Percentiles rank a stretch among this genome's conserved stretches.
phyloP scores from a whole-genome alignment of 2,888 invertebrate species.

The Bombyx huttoni region DNA sequence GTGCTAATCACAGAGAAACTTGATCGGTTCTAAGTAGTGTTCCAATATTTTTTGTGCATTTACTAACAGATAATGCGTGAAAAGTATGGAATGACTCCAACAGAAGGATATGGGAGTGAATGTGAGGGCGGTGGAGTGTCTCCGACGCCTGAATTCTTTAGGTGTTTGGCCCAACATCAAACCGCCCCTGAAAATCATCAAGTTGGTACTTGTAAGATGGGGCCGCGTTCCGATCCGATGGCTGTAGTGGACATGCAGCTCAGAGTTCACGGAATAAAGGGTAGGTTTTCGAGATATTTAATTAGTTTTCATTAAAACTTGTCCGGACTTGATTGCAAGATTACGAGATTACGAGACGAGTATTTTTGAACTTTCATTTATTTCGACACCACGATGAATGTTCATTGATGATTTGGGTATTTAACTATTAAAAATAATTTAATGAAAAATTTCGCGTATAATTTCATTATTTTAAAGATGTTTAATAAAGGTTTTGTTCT shows the following conservation, averaged over 20 bases:
- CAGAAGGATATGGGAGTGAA: slow-evolving; percentile 54
- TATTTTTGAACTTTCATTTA: no score
- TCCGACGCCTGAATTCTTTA: slow-evolving; percentile 81
- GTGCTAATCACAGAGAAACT: no score
- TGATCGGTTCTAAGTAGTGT: no score
- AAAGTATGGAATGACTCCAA: slow-evolving; percentile 71
- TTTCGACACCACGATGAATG: no score
- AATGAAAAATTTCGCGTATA: no score
- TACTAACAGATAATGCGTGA: slow-evolving; percentile 52
- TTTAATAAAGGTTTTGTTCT: not conserved
- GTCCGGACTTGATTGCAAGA: no score
- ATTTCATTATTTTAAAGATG: no score
- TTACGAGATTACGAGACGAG: no score
- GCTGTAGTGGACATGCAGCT: slow-evolving; percentile 82
- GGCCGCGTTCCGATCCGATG: slow-evolving; percentile 77
- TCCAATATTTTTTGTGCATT: not conserved
- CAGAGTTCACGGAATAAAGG: slow-evolving; percentile 74
- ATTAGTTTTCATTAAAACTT: no score
- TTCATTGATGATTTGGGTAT: no score
- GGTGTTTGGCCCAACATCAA: slow-evolving; percentile 77
- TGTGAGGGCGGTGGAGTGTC: slow-evolving; percentile 56
- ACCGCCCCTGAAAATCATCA: slow-evolving; percentile 89
- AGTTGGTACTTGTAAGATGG: slow-evolving; percentile 88
- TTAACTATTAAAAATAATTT: no score
- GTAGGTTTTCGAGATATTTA: slow-evolving; percentile 25